Percentiles rank a stretch among this genome's conserved stretches.
Evolutionary conservation across 2,888 invertebrate genomes (phyloP).

Genomic region (Coremacera marginata): DNA sequence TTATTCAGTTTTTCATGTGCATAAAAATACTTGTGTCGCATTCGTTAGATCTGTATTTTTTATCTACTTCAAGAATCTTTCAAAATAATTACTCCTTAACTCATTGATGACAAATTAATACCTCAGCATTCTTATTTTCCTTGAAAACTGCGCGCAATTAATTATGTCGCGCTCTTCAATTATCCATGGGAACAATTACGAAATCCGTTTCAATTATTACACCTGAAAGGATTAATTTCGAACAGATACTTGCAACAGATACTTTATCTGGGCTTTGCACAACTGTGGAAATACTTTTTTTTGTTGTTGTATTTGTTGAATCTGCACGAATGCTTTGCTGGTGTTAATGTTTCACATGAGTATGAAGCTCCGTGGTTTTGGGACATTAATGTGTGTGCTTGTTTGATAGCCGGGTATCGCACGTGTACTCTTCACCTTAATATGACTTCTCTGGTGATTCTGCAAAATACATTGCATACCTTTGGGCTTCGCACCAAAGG

Average conservation of each 20-base stretch:
- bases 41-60: too few relatives aligned
- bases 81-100: too few relatives aligned
- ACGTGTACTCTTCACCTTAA: neutral
- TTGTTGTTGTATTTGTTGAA: neutral
- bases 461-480: constrained; percentile 23
- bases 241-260: neutral
- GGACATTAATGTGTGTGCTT: neutral
- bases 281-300: neutral
- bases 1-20: too few relatives aligned
- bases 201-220: constrained; percentile 29
- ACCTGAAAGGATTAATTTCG: constrained; percentile 26
- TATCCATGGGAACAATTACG: constrained; percentile 3
- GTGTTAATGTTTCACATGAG: constrained; percentile 16
- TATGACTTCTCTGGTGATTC: neutral
- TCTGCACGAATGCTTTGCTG: constrained; percentile 20
- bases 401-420: neutral
- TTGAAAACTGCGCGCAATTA: too few relatives aligned
- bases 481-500: constrained; percentile 11
- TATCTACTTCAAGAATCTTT: too few relatives aligned
- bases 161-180: neutral
- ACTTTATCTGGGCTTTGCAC: neutral
- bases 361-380: constrained; percentile 20
- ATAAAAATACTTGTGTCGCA: too few relatives aligned
- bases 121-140: too few relatives aligned
- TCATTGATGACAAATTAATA: too few relatives aligned